Evolutionary conservation across 64 coral and sea anemone species (phyloP).

Genomic region (Stichodactyla helianthus): DNA sequence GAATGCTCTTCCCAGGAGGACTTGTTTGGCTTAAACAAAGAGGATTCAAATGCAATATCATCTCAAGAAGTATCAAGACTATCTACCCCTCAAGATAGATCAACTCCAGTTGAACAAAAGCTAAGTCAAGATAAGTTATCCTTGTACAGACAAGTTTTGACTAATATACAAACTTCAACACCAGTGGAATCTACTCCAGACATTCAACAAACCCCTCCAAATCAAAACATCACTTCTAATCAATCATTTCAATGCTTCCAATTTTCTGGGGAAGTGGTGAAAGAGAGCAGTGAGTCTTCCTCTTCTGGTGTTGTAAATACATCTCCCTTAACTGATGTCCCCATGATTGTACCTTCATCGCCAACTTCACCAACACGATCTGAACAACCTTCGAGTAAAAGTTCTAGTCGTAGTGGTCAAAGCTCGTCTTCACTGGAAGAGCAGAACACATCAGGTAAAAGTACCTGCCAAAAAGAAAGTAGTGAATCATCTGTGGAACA

Average conservation of each 20-base stretch:
- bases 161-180: slow-evolving; percentile 47
- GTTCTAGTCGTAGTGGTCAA: not conserved
- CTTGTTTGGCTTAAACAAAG: slow-evolving; percentile 45
- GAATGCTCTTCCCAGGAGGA: slow-evolving; percentile 70
- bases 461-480: not conserved
- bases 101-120: slow-evolving; percentile 51
- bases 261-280: slow-evolving; percentile 64
- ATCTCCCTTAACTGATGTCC: slow-evolving; percentile 30
- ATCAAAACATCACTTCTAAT: slow-evolving; percentile 26
- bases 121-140: not conserved
- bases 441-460: not conserved
- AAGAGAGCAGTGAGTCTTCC: slow-evolving; percentile 28
- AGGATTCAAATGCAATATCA: slow-evolving; percentile 8
- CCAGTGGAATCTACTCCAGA: slow-evolving; percentile 22
- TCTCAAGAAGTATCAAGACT: slow-evolving; percentile 36
- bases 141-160: slow-evolving; percentile 38
- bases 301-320: slow-evolving; percentile 34
- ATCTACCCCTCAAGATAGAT: slow-evolving; percentile 44
- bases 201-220: slow-evolving; percentile 38
- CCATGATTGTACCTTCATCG: slow-evolving; percentile 52
- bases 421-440: not conserved
- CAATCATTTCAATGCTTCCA: slow-evolving; percentile 61
- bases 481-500: not conserved
- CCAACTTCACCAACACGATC: slow-evolving; percentile 28
- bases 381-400: not conserved